These are phyloP conservation scores for Schizaphis graminum DNA, from an alignment of 2,888 invertebrate species.

Conservation along the genomic window DNA sequence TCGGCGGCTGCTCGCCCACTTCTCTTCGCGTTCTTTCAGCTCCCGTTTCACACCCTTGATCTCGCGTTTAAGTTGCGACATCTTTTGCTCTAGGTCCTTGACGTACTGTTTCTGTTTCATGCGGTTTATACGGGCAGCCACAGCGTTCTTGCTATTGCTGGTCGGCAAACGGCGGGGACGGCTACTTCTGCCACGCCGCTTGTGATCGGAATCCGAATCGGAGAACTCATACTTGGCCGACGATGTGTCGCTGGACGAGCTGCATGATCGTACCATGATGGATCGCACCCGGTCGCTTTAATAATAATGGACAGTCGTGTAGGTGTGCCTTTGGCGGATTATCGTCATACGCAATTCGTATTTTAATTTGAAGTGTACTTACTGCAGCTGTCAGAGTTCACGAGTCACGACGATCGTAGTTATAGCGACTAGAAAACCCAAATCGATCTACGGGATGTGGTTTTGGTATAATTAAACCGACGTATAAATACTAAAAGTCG, in stretches of 20 bases:
- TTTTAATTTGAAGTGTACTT: slow-evolving; percentile 28
- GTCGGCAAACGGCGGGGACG: slow-evolving; percentile 52
- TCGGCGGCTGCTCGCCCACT: slow-evolving; percentile 22
- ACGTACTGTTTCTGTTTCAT: slow-evolving; percentile 58
- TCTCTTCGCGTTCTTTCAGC: slow-evolving; percentile 27
- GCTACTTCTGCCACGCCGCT: background rate
- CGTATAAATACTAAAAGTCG: background rate
- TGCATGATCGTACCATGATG: slow-evolving; percentile 23
- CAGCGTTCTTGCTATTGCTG: slow-evolving; percentile 58
- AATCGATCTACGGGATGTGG: background rate
- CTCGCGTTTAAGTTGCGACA: slow-evolving; percentile 18
- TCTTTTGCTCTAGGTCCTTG: slow-evolving; percentile 41
- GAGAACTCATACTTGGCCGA: slow-evolving; percentile 46
- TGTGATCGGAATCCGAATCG: slow-evolving; percentile 44
- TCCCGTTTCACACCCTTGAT: slow-evolving; percentile 1
- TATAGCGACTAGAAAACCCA: background rate
- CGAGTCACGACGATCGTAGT: background rate
- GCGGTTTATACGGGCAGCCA: slow-evolving; percentile 53
- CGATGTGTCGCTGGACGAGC: background rate
- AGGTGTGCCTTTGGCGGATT: background rate
- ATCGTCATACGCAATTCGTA: slow-evolving; percentile 14
- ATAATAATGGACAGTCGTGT: slow-evolving; percentile 1
- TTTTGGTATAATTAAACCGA: background rate
- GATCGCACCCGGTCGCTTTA: background rate
- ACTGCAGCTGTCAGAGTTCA: slow-evolving; percentile 13